These are phyloP conservation scores for Thalassarche chlororhynchos DNA, from an alignment of 2,113 vertebrate genomes.

Conservation along the genomic window DNA sequence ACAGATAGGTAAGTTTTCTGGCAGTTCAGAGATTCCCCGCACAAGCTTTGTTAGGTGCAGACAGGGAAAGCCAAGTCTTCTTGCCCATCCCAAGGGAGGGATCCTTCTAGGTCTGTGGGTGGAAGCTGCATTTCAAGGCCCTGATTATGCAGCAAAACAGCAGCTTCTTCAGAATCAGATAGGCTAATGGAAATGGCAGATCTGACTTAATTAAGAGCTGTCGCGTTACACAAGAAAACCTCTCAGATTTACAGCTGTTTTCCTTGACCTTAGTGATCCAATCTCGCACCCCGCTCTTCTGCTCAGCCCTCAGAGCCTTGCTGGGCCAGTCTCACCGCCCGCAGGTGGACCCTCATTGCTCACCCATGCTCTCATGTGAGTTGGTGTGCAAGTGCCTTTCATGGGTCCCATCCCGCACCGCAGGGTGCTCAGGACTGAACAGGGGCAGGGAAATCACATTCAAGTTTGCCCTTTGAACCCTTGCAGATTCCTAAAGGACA, in stretches of 20 bases:
- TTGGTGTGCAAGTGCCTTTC: accelerated
- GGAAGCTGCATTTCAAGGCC: slow-evolving; percentile 7
- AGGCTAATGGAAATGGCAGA: background rate
- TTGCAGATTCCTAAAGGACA: background rate
- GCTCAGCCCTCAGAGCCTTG: background rate
- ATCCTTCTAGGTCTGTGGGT: background rate
- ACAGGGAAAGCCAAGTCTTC: background rate
- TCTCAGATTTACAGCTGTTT: background rate
- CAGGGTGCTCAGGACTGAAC: accelerated
- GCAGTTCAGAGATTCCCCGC: background rate
- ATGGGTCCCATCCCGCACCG: background rate
- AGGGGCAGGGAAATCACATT: background rate
- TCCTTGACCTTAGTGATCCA: accelerated
- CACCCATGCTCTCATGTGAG: accelerated
- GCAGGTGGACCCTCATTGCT: accelerated
- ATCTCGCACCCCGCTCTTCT: background rate
- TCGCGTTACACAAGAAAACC: background rate
- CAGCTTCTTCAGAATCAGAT: background rate
- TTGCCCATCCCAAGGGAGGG: background rate
- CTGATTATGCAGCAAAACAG: slow-evolving; percentile 1
- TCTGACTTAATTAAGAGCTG: background rate
- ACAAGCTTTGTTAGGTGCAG: background rate
- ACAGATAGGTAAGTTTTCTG: accelerated
- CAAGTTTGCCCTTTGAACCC: accelerated
- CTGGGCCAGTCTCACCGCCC: background rate